phyloP scores from a whole-genome alignment of 2,113 vertebrate species.

The Blennius ocellaris region DNA sequence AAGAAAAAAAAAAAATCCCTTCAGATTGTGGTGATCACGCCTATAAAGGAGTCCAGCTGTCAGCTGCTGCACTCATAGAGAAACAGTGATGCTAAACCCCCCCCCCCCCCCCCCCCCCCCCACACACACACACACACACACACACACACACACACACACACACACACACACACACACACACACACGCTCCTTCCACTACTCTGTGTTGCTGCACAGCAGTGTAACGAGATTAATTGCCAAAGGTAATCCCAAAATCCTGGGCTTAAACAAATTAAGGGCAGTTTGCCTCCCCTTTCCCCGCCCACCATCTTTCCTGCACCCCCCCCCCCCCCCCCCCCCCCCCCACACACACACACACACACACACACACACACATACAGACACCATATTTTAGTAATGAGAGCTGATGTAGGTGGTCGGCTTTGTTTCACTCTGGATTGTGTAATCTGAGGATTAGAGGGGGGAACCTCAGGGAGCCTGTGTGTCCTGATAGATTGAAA shows the following conservation, averaged over 20 bases:
- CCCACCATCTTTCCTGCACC: too few relatives aligned
- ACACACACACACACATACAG: not conserved
- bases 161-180: slow-evolving; percentile 1
- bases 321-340: too few relatives aligned
- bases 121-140: too few relatives aligned
- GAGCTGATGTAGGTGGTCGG: slow-evolving; percentile 29
- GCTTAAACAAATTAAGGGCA: slow-evolving; percentile 79
- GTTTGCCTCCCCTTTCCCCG: slow-evolving; percentile 62
- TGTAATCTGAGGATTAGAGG: slow-evolving; percentile 41
- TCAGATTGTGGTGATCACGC: not conserved
- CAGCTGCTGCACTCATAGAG: slow-evolving; percentile 14
- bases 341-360: not conserved
- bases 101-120: too few relatives aligned
- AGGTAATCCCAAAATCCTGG: slow-evolving; percentile 81
- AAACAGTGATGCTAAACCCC: too few relatives aligned
- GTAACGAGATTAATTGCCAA: slow-evolving; percentile 81
- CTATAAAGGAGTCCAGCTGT: slow-evolving; percentile 12
- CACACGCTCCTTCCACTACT: slow-evolving; percentile 24
- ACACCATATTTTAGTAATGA: slow-evolving; percentile 27
- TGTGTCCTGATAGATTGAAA: not conserved
- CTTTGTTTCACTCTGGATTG: slow-evolving; percentile 19
- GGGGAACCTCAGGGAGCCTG: not conserved
- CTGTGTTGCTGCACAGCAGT: slow-evolving; percentile 39
- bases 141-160: not conserved
- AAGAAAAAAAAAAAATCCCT: not conserved